Conservation (phyloP, 2,113 vertebrate species). For the Halichoeres trimaculatus region DNA sequence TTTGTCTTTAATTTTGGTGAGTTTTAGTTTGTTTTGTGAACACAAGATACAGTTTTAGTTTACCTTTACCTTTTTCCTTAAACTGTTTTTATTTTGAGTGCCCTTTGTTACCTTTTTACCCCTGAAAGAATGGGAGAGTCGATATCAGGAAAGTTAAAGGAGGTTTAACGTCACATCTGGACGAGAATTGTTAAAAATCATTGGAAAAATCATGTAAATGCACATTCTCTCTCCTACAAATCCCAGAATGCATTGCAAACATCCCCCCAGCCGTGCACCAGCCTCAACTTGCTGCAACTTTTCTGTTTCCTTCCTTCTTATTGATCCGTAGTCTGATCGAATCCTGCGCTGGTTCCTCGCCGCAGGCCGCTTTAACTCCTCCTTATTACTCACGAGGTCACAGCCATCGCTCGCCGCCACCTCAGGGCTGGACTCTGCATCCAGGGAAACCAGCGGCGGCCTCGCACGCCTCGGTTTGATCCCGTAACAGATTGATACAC, state of each 20-base stretch:
- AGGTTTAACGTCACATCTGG: no score
- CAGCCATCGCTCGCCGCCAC: conserved; percentile 31
- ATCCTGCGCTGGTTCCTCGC: conserved; percentile 42
- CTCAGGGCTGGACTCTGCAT: conserved; percentile 37
- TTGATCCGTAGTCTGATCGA: conserved; percentile 67
- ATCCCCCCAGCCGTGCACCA: not conserved
- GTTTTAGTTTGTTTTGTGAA: no score
- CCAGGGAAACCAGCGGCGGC: conserved; percentile 28
- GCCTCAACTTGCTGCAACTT: not conserved
- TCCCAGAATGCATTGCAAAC: conserved; percentile 31
- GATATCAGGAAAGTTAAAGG: no score
- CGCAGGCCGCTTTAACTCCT: conserved; percentile 23
- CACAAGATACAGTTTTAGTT: no score
- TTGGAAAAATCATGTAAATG: no score
- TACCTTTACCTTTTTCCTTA: no score
- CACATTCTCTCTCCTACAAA: not conserved
- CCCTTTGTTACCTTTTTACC: no score
- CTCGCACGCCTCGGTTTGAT: conserved; percentile 79
- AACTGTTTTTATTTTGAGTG: no score
- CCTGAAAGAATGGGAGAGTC: no score
- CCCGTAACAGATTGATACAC: conserved; percentile 88
- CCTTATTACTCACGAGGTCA: conserved; percentile 14
- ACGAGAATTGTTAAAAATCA: no score
- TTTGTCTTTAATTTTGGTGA: no score
- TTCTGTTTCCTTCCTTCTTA: conserved; percentile 32